phyloP scores from a whole-genome alignment of 2,797 vertebrate species.

The Kryptopterus vitreolus region DNA sequence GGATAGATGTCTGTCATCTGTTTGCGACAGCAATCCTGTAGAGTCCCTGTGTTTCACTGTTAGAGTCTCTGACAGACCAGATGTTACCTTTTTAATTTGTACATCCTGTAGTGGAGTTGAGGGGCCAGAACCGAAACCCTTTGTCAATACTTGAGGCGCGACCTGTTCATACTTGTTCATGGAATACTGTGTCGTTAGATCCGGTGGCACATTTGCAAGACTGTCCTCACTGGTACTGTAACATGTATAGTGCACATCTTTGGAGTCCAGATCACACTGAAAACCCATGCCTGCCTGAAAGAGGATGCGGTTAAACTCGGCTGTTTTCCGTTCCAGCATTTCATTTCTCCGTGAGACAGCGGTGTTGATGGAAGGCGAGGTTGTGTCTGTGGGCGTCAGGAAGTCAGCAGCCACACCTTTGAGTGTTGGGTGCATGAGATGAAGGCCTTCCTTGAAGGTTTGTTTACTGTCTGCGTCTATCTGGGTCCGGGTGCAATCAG shows the following conservation, averaged over 20 bases:
- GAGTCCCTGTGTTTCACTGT: constrained; percentile 56
- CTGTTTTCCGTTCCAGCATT: constrained; percentile 87
- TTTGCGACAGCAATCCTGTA: constrained; percentile 59
- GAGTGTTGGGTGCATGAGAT: constrained; percentile 39
- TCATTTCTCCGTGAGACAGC: constrained; percentile 77
- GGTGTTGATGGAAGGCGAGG: constrained; percentile 58
- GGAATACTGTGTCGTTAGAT: constrained; percentile 26
- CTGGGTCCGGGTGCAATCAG: constrained; percentile 55
- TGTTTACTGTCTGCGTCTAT: constrained; percentile 52
- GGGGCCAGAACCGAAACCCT: constrained; percentile 49
- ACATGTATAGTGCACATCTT: constrained; percentile 46
- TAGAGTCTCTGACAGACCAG: constrained; percentile 54
- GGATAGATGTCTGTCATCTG: constrained; percentile 53
- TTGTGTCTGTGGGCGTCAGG: constrained; percentile 60
- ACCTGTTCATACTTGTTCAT: constrained; percentile 8
- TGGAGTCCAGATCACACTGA: constrained; percentile 62
- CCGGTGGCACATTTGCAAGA: constrained; percentile 30
- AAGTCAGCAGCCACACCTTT: constrained; percentile 58
- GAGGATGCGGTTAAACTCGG: constrained; percentile 90
- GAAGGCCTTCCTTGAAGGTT: constrained; percentile 45
- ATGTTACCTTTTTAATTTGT: constrained; percentile 45
- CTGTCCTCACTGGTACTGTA: constrained; percentile 46
- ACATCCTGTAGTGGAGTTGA: constrained; percentile 53
- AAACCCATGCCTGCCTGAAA: constrained; percentile 86
- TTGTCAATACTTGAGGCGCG: constrained; percentile 4